These are phyloP conservation scores for Perithous albicinctus DNA, from an alignment of 2,888 invertebrate genomes.

Conservation along the genomic window DNA sequence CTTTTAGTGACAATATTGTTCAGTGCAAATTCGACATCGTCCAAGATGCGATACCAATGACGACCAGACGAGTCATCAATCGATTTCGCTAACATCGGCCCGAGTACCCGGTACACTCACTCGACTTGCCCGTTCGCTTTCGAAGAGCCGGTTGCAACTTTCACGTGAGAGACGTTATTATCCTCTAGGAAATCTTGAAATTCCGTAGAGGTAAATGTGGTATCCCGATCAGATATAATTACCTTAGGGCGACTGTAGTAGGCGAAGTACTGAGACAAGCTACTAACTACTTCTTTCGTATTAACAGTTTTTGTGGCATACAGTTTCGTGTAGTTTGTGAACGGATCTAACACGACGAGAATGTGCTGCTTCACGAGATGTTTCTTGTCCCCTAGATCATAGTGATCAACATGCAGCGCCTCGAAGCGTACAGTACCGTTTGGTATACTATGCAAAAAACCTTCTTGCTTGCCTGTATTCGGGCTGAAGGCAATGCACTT, in stretches of 20 bases:
- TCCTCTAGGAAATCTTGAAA: conserved; percentile 63
- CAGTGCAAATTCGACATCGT: conserved; percentile 66
- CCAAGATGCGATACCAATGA: conserved; percentile 66
- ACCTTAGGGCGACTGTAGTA: conserved; percentile 53
- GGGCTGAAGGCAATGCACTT: conserved; percentile 68
- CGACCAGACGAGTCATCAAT: conserved; percentile 48
- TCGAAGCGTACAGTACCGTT: conserved; percentile 66
- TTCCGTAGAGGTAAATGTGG: conserved; percentile 57
- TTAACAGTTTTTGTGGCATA: conserved; percentile 42
- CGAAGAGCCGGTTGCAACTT: conserved; percentile 61
- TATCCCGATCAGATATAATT: conserved; percentile 56
- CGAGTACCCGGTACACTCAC: conserved; percentile 67
- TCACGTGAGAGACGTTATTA: background rate
- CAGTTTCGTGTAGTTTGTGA: conserved; percentile 58
- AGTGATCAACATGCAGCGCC: conserved; percentile 66
- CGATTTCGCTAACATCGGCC: conserved; percentile 70
- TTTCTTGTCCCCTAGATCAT: conserved; percentile 41
- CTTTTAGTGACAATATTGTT: conserved; percentile 71
- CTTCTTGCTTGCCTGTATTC: conserved; percentile 59
- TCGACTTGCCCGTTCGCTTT: conserved; percentile 77
- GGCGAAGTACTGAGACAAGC: conserved; percentile 42
- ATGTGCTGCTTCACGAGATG: conserved; percentile 48
- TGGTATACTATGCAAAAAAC: conserved; percentile 59
- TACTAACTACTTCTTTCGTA: conserved; percentile 45
- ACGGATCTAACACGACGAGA: conserved; percentile 60